Percentiles rank a stretch among this genome's conserved stretches.
phyloP scores from a whole-genome alignment of 2,797 vertebrate genomes.

The Epinephelus awoara region DNA sequence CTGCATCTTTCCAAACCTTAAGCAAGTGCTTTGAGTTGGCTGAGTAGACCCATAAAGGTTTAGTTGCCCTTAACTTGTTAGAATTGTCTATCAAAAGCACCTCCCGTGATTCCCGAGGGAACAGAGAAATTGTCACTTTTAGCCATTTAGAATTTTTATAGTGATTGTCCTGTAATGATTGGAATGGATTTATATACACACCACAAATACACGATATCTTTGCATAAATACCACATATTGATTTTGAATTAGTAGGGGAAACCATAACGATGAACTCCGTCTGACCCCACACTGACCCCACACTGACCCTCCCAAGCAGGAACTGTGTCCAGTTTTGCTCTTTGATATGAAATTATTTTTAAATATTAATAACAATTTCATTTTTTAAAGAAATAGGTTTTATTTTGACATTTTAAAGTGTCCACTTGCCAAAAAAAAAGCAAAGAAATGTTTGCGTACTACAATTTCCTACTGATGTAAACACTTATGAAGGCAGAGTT shows the following conservation, averaged over 20 bases:
- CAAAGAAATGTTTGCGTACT: not conserved
- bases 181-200: not conserved
- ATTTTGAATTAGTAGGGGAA: not conserved
- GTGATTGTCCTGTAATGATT: not conserved
- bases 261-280: constrained; percentile 34
- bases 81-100: not conserved
- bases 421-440: not conserved
- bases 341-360: not conserved
- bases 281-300: constrained; percentile 25
- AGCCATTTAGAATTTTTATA: not conserved
- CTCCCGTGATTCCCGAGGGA: not conserved
- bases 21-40: not conserved
- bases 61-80: not conserved
- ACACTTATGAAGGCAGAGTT: not conserved
- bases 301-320: constrained; percentile 11
- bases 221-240: not conserved
- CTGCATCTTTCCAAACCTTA: too few species aligned
- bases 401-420: not conserved
- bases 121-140: not conserved
- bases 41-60: not conserved
- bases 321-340: not conserved
- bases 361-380: too few species aligned
- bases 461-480: not conserved
- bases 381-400: not conserved
- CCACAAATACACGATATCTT: not conserved